phyloP scores from a whole-genome alignment of 2,888 invertebrate genomes.

The Epirrhoe alternata region DNA sequence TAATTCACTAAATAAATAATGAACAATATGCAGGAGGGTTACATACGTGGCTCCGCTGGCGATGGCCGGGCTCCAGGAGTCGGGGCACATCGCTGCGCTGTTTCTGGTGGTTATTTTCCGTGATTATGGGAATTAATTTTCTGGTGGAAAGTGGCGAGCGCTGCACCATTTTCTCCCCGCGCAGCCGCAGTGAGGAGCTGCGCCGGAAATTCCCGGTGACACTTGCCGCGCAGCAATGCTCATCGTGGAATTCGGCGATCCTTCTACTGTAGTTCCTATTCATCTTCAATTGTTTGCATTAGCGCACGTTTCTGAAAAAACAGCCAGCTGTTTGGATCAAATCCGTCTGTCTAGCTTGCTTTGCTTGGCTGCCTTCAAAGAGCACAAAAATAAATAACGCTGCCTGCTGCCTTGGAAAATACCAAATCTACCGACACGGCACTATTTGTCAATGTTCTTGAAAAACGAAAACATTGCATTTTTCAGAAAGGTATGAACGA shows the following conservation, averaged over 20 bases:
- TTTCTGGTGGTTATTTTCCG: constrained; percentile 84
- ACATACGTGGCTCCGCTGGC: constrained; percentile 86
- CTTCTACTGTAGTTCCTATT: constrained; percentile 75
- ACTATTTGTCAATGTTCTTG: background rate
- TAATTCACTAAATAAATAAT: constrained; percentile 43
- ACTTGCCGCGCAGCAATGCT: constrained; percentile 81
- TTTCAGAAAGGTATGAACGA: background rate
- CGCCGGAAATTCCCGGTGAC: constrained; percentile 85
- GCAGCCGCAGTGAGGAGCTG: constrained; percentile 88
- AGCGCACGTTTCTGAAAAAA: constrained; percentile 68
- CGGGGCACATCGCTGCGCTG: constrained; percentile 78
- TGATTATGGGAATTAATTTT: constrained; percentile 86
- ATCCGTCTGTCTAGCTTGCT: too few species aligned
- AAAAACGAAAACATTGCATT: background rate
- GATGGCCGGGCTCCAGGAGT: constrained; percentile 76
- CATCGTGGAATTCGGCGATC: constrained; percentile 77
- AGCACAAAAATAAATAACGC: too few species aligned
- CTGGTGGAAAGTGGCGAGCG: constrained; percentile 81
- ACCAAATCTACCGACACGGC: too few species aligned
- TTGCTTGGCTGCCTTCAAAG: too few species aligned
- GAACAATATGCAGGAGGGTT: constrained; percentile 1
- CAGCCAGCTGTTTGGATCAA: constrained; percentile 76
- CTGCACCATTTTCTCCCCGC: constrained; percentile 86
- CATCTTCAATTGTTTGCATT: constrained; percentile 76
- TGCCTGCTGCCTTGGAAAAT: too few species aligned